Percentiles rank a stretch among this genome's conserved stretches.
Evolutionary conservation across 2,888 invertebrate genomes (phyloP).

Genomic region (Listrodromus nycthemerus): DNA sequence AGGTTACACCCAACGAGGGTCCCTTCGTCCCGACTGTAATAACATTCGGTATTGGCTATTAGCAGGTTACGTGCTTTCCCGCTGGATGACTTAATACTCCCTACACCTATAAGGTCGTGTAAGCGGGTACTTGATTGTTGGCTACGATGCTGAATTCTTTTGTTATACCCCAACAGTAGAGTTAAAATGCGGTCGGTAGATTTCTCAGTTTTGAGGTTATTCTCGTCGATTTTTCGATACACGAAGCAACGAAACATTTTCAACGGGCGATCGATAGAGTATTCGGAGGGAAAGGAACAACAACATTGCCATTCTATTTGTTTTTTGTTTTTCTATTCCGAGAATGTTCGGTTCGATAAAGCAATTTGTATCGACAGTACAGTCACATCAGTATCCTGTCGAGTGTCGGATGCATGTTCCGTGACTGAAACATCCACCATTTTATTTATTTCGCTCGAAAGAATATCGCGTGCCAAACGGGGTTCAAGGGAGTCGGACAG

Average conservation of each 20-base stretch:
- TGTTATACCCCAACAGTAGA: too few relatives aligned
- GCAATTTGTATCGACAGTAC: not conserved
- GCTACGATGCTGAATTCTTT: too few relatives aligned
- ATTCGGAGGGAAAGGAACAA: not conserved
- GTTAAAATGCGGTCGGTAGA: too few relatives aligned
- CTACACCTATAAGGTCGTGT: too few relatives aligned
- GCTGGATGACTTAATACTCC: too few relatives aligned
- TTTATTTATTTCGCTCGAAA: not conserved
- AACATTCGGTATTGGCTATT: slow-evolving; percentile 36
- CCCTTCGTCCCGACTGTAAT: not conserved
- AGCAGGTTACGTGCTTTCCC: slow-evolving; percentile 7
- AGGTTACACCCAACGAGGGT: slow-evolving; percentile 18
- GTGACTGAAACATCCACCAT: slow-evolving; percentile 8
- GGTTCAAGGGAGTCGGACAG: slow-evolving; percentile 6
- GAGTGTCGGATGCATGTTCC: not conserved
- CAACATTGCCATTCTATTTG: not conserved
- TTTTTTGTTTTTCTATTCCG: too few relatives aligned
- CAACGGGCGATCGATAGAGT: too few relatives aligned
- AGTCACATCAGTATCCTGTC: slow-evolving; percentile 7
- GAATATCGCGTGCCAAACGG: slow-evolving; percentile 25
- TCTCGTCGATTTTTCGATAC: too few relatives aligned
- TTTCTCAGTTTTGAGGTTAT: too few relatives aligned
- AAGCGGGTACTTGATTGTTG: too few relatives aligned
- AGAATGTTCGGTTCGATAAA: not conserved
- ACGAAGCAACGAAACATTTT: too few relatives aligned